These are phyloP conservation scores for Philopotamus ludificatus DNA, from an alignment of 1,140 invertebrate genomes.

Conservation along the genomic window DNA sequence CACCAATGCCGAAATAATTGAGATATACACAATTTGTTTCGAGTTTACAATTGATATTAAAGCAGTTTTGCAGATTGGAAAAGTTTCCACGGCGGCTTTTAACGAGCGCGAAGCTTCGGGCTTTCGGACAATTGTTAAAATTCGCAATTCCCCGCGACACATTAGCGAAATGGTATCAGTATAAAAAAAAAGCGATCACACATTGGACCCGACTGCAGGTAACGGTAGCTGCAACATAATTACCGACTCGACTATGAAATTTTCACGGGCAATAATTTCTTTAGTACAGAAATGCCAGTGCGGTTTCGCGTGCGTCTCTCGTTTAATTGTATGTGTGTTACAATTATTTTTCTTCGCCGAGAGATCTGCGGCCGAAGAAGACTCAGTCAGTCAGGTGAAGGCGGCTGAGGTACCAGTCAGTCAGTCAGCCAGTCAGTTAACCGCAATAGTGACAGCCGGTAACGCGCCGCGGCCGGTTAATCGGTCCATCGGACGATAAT, in stretches of 20 bases:
- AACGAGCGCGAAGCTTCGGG: no score
- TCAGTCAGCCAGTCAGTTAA: neutral
- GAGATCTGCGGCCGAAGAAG: no score
- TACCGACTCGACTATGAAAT: slow-evolving; percentile 37
- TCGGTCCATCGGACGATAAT: no score
- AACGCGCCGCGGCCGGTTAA: neutral
- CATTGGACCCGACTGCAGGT: neutral
- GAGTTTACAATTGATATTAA: no score
- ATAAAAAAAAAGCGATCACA: neutral
- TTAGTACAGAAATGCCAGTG: neutral
- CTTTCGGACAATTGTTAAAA: no score
- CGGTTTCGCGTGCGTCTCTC: slow-evolving; percentile 9
- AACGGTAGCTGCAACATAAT: slow-evolving; percentile 24
- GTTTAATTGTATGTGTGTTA: slow-evolving; percentile 25
- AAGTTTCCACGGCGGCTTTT: no score
- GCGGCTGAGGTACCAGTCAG: slow-evolving; percentile 23
- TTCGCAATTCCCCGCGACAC: no score
- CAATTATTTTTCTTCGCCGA: slow-evolving; percentile 23
- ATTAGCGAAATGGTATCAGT: no score
- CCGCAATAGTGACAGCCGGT: neutral
- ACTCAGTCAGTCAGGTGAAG: slow-evolving; percentile 31
- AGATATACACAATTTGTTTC: no score
- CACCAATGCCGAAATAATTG: no score
- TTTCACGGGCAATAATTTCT: slow-evolving; percentile 40
- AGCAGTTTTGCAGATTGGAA: no score